phyloP scores from a whole-genome alignment of 2,113 vertebrate species.

The Acinonyx jubatus region DNA sequence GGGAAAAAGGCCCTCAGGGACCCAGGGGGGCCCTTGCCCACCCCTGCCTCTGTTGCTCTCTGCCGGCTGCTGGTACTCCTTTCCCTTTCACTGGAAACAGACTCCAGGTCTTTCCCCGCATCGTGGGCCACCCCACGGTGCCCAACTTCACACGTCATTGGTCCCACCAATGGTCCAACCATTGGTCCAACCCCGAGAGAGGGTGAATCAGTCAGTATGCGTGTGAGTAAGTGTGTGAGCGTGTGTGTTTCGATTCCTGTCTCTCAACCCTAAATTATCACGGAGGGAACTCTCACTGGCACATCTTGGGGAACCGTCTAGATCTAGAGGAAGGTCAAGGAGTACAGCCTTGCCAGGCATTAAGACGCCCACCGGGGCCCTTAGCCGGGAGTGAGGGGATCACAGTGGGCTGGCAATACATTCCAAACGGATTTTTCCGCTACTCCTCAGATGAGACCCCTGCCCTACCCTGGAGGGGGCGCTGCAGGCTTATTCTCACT shows the following conservation, averaged over 20 bases:
- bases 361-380: neutral
- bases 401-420: neutral
- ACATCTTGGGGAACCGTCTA: neutral
- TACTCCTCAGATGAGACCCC: neutral
- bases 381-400: neutral
- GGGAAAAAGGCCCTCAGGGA: rapidly evolving
- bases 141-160: neutral
- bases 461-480: rapidly evolving
- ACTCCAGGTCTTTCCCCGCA: rapidly evolving
- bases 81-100: neutral
- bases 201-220: neutral
- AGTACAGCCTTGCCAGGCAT: neutral
- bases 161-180: neutral
- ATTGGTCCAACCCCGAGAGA: too few relatives aligned
- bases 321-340: neutral
- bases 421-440: neutral
- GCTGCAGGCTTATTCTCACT: neutral
- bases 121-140: rapidly evolving
- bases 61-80: neutral
- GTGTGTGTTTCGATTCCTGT: neutral
- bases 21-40: rapidly evolving
- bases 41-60: neutral
- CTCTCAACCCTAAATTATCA: neutral
- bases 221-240: too few relatives aligned
- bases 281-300: neutral